Evolutionary conservation across 2,797 vertebrate genomes (phyloP).

Genomic region (Pelodytes ibericus): DNA sequence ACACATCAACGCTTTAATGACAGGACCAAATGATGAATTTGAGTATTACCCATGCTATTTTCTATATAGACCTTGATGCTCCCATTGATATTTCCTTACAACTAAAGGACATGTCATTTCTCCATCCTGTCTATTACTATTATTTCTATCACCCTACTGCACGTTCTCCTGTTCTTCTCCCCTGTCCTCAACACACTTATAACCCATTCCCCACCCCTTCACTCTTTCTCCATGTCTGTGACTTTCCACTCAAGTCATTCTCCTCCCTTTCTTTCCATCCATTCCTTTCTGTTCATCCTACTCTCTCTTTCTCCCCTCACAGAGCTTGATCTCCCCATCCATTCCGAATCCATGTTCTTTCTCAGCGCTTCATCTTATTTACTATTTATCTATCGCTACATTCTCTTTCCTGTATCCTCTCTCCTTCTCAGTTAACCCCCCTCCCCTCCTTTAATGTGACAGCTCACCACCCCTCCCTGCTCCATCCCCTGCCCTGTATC

Average conservation of each 20-base stretch:
- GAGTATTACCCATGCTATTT: too few species aligned
- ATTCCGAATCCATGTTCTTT: neutral
- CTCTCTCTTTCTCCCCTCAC: neutral
- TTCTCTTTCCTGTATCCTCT: neutral
- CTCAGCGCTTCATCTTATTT: neutral
- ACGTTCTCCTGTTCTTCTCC: too few species aligned
- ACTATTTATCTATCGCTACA: neutral
- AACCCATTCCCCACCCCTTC: neutral
- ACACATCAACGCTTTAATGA: too few species aligned
- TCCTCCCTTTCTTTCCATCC: neutral
- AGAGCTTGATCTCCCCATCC: neutral
- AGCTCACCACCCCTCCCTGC: conserved; percentile 34
- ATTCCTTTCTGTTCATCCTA: neutral
- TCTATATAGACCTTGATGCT: too few species aligned
- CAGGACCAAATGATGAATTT: too few species aligned
- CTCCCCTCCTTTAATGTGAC: conserved; percentile 23
- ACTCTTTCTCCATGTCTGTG: neutral
- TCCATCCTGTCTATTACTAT: too few species aligned
- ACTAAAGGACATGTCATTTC: too few species aligned
- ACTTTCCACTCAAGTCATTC: neutral
- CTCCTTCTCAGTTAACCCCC: neutral
- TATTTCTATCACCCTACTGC: too few species aligned
- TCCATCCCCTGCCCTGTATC: conserved; percentile 14
- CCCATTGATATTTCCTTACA: too few species aligned
- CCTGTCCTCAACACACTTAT: neutral